Evolutionary conservation across 1,140 invertebrate genomes (phyloP).

Genomic region (Tenebrio molitor): DNA sequence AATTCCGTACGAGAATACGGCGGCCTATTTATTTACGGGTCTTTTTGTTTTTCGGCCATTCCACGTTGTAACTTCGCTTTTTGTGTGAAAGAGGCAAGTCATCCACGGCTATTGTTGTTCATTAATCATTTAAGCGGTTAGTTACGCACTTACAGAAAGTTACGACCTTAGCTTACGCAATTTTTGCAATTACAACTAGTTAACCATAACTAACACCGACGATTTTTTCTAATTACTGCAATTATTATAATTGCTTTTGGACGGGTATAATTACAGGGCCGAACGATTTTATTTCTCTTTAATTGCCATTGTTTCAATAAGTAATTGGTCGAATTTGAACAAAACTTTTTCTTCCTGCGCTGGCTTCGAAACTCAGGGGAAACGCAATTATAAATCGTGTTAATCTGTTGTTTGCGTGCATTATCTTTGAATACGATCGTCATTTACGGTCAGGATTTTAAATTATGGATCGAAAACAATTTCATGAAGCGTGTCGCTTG

Average conservation of each 20-base stretch:
- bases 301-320: slow-evolving; percentile 18
- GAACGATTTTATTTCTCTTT: slow-evolving; percentile 13
- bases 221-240: slow-evolving; percentile 25
- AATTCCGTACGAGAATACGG: slow-evolving; percentile 18
- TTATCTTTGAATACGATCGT: slow-evolving; percentile 23
- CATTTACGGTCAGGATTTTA: slow-evolving; percentile 30
- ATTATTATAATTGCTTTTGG: slow-evolving; percentile 25
- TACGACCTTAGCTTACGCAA: slow-evolving; percentile 28
- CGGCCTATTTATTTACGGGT: slow-evolving; percentile 7
- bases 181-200: slow-evolving; percentile 30
- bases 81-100: slow-evolving; percentile 3
- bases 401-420: slow-evolving; percentile 32
- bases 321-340: not conserved
- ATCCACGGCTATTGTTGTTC: slow-evolving; percentile 24
- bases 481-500: slow-evolving; percentile 8
- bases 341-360: slow-evolving; percentile 6
- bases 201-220: slow-evolving; percentile 28
- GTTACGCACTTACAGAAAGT: slow-evolving; percentile 36
- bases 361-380: slow-evolving; percentile 7
- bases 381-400: slow-evolving; percentile 16
- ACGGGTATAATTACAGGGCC: slow-evolving; percentile 1
- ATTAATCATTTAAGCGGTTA: slow-evolving; percentile 34
- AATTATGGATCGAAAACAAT: slow-evolving; percentile 15
- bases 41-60: slow-evolving; percentile 22
- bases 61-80: not conserved